phyloP scores from a whole-genome alignment of 2,113 vertebrate genomes.

The Pterocles burchelli region DNA sequence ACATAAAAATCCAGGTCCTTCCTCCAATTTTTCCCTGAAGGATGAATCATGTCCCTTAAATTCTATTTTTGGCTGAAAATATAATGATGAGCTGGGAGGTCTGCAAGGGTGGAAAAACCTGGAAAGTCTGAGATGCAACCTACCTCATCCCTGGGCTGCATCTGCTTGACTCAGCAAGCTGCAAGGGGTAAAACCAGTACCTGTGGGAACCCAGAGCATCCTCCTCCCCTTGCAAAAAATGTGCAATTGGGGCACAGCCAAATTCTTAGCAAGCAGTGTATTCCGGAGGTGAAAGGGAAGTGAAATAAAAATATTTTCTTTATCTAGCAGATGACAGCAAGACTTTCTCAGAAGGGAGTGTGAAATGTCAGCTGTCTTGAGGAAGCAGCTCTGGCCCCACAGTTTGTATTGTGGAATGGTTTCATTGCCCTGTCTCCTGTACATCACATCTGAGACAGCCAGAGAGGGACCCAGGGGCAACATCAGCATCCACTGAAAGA shows the following conservation, averaged over 20 bases:
- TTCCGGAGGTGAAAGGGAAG: not conserved
- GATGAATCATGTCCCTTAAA: not conserved
- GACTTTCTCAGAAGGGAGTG: not conserved
- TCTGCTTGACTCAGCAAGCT: slow-evolving; percentile 30
- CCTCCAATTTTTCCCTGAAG: not conserved
- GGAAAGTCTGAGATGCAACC: not conserved
- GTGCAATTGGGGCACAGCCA: not conserved
- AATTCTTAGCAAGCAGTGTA: not conserved
- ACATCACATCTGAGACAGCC: not conserved
- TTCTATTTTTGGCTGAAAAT: slow-evolving; percentile 24
- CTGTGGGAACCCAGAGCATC: not conserved
- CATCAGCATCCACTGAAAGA: not conserved
- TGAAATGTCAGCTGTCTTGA: not conserved
- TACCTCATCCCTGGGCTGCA: slow-evolving; percentile 13
- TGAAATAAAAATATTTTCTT: slow-evolving; percentile 41
- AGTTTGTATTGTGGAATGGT: not conserved
- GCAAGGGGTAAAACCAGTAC: not conserved
- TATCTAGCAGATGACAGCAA: slow-evolving; percentile 44
- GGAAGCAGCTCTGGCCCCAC: not conserved
- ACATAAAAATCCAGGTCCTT: not conserved
- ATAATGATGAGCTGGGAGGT: not conserved
- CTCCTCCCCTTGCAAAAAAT: slow-evolving; percentile 24
- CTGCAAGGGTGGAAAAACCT: not conserved
- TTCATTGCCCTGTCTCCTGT: not conserved
- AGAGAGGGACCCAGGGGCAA: not conserved